Evolutionary conservation across 2,888 invertebrate genomes (phyloP).

Genomic region (Caradrina clavipalpis): DNA sequence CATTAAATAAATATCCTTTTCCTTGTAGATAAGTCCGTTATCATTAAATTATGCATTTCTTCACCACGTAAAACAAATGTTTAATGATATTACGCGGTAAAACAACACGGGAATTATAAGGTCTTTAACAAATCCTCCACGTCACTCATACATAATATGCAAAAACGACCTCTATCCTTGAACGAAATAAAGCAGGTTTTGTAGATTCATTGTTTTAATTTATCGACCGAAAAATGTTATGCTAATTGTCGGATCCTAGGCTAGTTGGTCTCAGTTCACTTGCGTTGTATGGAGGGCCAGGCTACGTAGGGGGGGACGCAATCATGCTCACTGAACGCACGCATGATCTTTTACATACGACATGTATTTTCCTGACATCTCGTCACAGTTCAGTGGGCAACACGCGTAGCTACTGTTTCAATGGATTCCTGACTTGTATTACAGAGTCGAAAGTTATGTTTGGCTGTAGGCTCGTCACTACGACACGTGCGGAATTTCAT

Average conservation of each 20-base stretch:
- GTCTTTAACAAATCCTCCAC: conserved; percentile 21
- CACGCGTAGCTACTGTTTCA: conserved; percentile 45
- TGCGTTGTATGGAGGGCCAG: conserved; percentile 31
- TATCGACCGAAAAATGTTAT: conserved; percentile 61
- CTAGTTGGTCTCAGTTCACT: conserved; percentile 57
- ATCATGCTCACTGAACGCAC: conserved; percentile 50
- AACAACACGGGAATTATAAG: conserved; percentile 42
- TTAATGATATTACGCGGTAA: conserved; percentile 33
- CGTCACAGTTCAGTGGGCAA: conserved; percentile 67
- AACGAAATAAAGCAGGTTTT: conserved; percentile 15
- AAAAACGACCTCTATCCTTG: conserved; percentile 49
- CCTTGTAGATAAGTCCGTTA: conserved; percentile 32
- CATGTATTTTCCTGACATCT: conserved; percentile 70
- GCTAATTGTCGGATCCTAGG: conserved; percentile 47
- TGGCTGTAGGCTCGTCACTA: conserved; percentile 1
- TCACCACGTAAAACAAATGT: conserved; percentile 39
- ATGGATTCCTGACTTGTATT: conserved; percentile 20
- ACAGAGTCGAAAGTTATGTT: conserved; percentile 34
- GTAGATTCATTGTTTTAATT: conserved; percentile 42
- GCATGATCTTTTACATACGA: conserved; percentile 72
- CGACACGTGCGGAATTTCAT: conserved; percentile 19
- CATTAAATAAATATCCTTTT: conserved; percentile 35
- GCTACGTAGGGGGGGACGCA: conserved; percentile 39
- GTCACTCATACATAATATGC: conserved; percentile 5
- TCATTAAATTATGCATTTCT: conserved; percentile 40